Evolutionary conservation across 2,888 invertebrate genomes (phyloP).

Genomic region (Orthonychiurus folsomi): DNA sequence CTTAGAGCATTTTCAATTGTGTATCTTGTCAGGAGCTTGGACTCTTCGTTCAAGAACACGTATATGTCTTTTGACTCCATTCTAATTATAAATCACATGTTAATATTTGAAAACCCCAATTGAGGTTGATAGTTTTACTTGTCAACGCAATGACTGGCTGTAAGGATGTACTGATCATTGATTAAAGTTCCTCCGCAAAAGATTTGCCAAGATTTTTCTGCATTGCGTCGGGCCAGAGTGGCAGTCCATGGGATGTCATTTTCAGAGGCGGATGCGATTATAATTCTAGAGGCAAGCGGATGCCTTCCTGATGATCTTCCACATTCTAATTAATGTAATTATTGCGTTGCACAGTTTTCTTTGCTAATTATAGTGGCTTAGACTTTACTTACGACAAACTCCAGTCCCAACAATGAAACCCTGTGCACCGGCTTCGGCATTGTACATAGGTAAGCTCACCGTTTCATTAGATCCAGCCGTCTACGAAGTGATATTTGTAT

Average conservation of each 20-base stretch:
- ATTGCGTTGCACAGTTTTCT: not conserved
- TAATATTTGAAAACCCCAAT: slow-evolving; percentile 3
- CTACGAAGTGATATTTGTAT: no score
- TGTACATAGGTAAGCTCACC: not conserved
- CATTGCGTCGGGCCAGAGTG: not conserved
- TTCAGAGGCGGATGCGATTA: not conserved
- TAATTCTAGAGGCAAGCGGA: no score
- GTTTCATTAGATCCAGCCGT: not conserved
- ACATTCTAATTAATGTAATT: not conserved
- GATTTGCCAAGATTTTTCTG: not conserved
- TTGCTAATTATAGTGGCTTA: not conserved
- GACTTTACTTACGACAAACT: not conserved
- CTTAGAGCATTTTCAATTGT: slow-evolving; percentile 3
- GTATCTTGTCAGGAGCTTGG: not conserved
- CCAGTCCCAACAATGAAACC: not conserved
- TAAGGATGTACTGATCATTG: slow-evolving; percentile 9
- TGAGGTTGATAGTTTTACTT: not conserved
- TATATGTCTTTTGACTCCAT: slow-evolving; percentile 5
- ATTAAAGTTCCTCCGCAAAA: slow-evolving; percentile 10
- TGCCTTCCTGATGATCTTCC: not conserved
- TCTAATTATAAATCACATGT: not conserved
- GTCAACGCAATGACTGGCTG: slow-evolving; percentile 9
- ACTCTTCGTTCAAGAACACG: slow-evolving; percentile 7
- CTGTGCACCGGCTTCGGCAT: not conserved
- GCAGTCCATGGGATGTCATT: slow-evolving; percentile 15